phyloP scores from a whole-genome alignment of 1,140 invertebrate genomes.

The Aradophagus sp. region DNA sequence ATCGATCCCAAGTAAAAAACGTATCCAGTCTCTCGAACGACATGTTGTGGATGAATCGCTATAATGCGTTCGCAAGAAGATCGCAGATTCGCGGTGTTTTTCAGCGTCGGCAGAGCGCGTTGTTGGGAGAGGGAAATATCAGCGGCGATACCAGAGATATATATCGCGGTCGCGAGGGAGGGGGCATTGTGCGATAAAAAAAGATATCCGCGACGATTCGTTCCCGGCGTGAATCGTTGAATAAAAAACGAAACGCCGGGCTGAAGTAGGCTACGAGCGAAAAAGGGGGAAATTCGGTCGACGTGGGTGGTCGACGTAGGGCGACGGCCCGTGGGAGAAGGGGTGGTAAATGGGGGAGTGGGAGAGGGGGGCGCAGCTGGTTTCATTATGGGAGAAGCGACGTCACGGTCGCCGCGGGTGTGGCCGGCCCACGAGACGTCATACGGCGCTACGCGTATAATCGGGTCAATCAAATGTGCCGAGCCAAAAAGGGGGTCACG shows the following conservation, averaged over 20 bases:
- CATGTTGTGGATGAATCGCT: too few species aligned
- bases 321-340: neutral
- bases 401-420: slow-evolving; percentile 40
- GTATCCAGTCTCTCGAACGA: too few species aligned
- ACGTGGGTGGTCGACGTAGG: slow-evolving; percentile 18
- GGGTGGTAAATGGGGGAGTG: neutral
- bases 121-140: too few species aligned
- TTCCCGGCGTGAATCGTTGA: slow-evolving; percentile 21
- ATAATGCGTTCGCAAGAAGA: too few species aligned
- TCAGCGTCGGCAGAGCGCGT: too few species aligned
- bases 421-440: slow-evolving; percentile 47
- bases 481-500: slow-evolving; percentile 30
- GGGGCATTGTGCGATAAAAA: slow-evolving; percentile 20
- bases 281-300: slow-evolving; percentile 38
- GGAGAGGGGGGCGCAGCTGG: slow-evolving; percentile 1
- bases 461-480: slow-evolving; percentile 57
- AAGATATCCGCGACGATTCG: slow-evolving; percentile 27
- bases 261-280: slow-evolving; percentile 29
- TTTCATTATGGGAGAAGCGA: slow-evolving; percentile 47
- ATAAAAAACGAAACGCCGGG: slow-evolving; percentile 29
- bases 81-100: too few species aligned
- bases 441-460: slow-evolving; percentile 45
- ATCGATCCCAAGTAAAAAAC: too few species aligned
- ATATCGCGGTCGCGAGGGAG: neutral
- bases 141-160: slow-evolving; percentile 17